These are phyloP conservation scores for Microcebus lehilahytsara DNA, from an alignment of 2,113 vertebrate species.

Conservation along the genomic window DNA sequence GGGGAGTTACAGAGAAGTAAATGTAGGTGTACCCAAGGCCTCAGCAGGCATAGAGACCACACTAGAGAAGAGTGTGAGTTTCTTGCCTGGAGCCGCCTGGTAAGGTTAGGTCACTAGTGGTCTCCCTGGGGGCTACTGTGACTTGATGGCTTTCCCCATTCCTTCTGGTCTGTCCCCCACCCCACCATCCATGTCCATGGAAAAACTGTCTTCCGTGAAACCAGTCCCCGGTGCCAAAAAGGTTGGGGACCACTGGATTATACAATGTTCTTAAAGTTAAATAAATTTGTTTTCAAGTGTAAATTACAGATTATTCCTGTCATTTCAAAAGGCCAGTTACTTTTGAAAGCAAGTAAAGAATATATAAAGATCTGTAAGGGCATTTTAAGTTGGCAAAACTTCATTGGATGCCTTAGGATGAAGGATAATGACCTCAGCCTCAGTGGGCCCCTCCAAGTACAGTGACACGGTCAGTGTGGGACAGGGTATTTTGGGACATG, in stretches of 20 bases:
- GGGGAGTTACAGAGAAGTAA: not conserved
- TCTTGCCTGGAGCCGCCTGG: not conserved
- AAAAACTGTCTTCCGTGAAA: no score
- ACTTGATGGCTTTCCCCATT: no score
- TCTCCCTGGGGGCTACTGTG: not conserved
- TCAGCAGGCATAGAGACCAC: not conserved
- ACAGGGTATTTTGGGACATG: not conserved
- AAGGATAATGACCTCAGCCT: not conserved
- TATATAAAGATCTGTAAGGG: not conserved
- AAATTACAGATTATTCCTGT: not conserved
- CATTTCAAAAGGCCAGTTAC: not conserved
- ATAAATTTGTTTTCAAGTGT: not conserved
- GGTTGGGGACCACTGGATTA: not conserved
- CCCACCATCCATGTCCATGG: no score
- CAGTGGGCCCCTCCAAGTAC: not conserved
- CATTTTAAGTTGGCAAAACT: not conserved
- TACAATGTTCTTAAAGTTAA: not conserved
- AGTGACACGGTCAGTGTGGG: not conserved
- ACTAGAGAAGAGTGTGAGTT: not conserved
- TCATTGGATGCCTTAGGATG: not conserved
- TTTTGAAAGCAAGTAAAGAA: not conserved
- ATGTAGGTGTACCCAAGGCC: no score
- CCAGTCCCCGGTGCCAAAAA: no score
- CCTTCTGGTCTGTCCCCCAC: not conserved
- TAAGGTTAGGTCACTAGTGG: not conserved